Base-by-base conservation (phyloP, 2,113 vertebrate species). In the Sorex fumeus region DNA sequence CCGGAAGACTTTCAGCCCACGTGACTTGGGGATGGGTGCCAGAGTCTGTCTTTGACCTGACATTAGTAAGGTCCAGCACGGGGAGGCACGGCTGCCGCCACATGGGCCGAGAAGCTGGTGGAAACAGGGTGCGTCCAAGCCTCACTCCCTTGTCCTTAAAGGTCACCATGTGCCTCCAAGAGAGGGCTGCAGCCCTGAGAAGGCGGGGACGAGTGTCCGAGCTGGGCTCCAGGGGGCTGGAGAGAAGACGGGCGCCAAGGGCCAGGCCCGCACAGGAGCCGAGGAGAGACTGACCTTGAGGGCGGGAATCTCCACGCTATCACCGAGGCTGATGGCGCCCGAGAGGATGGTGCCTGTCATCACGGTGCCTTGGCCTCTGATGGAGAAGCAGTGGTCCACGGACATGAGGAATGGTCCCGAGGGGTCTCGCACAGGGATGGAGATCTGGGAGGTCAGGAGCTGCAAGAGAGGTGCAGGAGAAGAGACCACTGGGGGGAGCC, bases 311-410 rank as follows among this genome's bases (percentile, higher is more conserved):
- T 99, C 99, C 95, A 99, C 98, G 6, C 88, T 99, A 98, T 99
- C 99, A 25, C 99, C 99, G 30, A 99, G 97, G 90, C 97, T 98
- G 97, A 99, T 94, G 34, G 98, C 98, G 95, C 99, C 99, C 92
- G 99, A 99, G 96, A 99, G 99, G 97, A 99, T 96, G 91, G 99
- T 99, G 45, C 99, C 99, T 13, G 99, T 99, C 99, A 99, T 99
- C 97, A 99, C 99, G 0, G 99, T 99, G 95, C 99, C 99, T 96
- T 99, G 99, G 96, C 99, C 99, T 64, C 98, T 99, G 97, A 99
- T 99, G 93, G 99, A 99, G 97, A 99, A 99, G 95, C 99, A 99
- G 96, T 99, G 99, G 97, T 99, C 99, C 6, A 99, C 98, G 8
- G 99, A 98, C 99, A 99, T 99, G 62, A 99, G 98, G 74, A 99